Evolutionary conservation across 2,797 vertebrate genomes (phyloP).

Genomic region (Artibeus lituratus): DNA sequence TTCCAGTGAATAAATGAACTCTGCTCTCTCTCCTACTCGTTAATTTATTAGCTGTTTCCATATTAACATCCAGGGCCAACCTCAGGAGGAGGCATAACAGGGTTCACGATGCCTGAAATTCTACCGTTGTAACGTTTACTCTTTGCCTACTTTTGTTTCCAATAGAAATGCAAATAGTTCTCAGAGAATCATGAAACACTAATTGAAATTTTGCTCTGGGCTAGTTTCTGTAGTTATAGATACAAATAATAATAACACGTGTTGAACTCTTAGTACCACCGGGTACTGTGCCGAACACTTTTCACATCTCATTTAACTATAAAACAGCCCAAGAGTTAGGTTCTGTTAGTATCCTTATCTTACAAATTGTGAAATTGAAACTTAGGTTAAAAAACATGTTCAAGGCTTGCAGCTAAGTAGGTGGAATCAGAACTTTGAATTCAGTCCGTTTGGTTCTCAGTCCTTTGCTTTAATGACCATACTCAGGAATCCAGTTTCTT

Average conservation of each 20-base stretch:
- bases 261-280: not conserved
- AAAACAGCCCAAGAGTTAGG: not conserved
- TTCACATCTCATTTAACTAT: not conserved
- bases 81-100: slow-evolving; percentile 23
- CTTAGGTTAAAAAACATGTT: not conserved
- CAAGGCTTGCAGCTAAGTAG: not conserved
- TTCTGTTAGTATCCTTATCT: not conserved
- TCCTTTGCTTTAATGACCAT: not conserved
- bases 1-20: slow-evolving; percentile 35
- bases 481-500: not conserved
- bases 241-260: not conserved
- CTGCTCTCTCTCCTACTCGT: not conserved
- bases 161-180: not conserved
- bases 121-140: not conserved
- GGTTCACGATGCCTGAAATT: not conserved
- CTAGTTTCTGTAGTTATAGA: not conserved
- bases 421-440: not conserved
- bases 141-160: not conserved
- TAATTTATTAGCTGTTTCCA: slow-evolving; percentile 50
- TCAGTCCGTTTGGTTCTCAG: not conserved
- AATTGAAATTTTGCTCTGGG: not conserved
- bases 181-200: not conserved
- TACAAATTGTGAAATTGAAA: not conserved
- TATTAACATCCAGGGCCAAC: slow-evolving; percentile 10
- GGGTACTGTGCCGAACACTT: not conserved